These are phyloP conservation scores for Apamea monoglypha DNA, from an alignment of 2,888 invertebrate genomes.

Conservation along the genomic window DNA sequence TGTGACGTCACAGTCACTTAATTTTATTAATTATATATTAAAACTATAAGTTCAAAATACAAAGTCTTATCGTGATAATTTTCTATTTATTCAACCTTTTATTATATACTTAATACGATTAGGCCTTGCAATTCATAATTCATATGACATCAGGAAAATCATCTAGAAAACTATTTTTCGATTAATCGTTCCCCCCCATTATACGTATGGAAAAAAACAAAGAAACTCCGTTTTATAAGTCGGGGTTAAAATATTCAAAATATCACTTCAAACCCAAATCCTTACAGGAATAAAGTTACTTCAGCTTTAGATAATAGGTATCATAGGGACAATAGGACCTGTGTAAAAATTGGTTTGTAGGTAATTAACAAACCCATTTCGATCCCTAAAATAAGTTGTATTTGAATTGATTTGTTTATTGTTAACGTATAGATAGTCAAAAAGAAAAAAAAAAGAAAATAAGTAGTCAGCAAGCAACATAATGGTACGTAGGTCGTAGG, in stretches of 20 bases:
- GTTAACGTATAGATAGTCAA: neutral
- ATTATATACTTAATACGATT: neutral
- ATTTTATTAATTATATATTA: neutral
- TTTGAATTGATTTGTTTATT: neutral
- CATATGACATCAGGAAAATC: neutral
- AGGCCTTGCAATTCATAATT: neutral
- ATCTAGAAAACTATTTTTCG: neutral
- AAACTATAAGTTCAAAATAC: neutral
- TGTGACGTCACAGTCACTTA: slow-evolving; percentile 1
- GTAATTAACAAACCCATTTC: neutral
- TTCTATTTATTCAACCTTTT: neutral
- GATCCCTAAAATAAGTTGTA: neutral
- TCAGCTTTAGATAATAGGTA: neutral
- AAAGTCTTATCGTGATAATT: too few species aligned
- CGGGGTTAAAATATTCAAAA: neutral
- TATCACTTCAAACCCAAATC: neutral
- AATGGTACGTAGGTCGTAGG: neutral
- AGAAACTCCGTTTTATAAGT: neutral
- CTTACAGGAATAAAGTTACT: neutral
- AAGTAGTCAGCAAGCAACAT: neutral
- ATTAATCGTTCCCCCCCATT: neutral
- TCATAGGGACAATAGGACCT: too few species aligned
- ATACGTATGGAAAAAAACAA: neutral
- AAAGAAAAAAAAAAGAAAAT: neutral
- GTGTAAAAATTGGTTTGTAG: neutral